phyloP scores from a whole-genome alignment of 2,888 invertebrate species.

The Suillia variegata region DNA sequence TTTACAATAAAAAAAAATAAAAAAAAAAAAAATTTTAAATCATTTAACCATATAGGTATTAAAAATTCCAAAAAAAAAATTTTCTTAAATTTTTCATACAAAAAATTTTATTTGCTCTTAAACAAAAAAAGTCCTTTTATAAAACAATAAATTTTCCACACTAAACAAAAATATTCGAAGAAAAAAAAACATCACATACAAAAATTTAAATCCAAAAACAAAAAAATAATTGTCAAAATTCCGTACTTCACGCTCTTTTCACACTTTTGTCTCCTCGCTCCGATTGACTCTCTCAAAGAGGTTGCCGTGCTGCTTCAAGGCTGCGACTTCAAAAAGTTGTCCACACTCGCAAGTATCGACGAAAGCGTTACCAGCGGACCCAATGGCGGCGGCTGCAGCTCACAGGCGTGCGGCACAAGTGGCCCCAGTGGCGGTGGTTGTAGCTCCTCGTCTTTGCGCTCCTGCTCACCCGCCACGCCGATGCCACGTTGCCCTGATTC shows the following conservation, averaged over 20 bases:
- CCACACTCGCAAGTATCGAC: neutral
- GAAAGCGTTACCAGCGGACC: neutral
- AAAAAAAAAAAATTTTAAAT: neutral
- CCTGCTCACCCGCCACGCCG: neutral
- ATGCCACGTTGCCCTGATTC: neutral
- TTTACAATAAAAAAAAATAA: neutral
- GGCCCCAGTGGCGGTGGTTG: neutral
- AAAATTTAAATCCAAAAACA: no score
- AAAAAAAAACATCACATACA: no score
- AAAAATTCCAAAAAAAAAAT: neutral
- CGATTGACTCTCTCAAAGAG: no score
- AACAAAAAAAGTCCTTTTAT: no score
- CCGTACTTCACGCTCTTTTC: no score
- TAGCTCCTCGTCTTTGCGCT: conserved; percentile 5
- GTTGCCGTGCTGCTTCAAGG: no score
- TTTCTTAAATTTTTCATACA: no score
- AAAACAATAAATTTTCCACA: no score
- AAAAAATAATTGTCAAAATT: no score
- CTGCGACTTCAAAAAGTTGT: conserved; percentile 7
- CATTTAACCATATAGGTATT: neutral
- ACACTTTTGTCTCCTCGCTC: no score
- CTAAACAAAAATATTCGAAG: no score
- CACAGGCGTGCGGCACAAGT: neutral
- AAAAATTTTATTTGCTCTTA: no score
- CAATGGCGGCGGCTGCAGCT: neutral